phyloP scores from a whole-genome alignment of 2,888 invertebrate genomes.

The Rhogogaster chlorosoma region DNA sequence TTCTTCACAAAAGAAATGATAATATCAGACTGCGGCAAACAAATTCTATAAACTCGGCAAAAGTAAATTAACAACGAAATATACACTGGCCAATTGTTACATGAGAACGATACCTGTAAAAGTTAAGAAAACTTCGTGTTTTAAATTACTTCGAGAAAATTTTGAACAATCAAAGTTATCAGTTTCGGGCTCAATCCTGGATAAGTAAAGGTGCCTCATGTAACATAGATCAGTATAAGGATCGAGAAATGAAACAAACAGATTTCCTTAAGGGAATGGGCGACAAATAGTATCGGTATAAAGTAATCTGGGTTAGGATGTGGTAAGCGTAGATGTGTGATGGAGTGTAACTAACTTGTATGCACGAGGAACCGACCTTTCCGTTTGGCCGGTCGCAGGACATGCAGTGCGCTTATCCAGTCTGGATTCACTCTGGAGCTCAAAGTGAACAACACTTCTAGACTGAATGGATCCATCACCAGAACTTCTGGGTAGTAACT shows the following conservation, averaged over 20 bases:
- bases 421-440: conserved; percentile 98
- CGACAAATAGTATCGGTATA: background rate
- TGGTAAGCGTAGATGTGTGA: conserved; percentile 70
- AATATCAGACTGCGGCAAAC: background rate
- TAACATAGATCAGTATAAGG: conserved; percentile 22
- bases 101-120: background rate
- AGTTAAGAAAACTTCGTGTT: background rate
- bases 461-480: conserved; percentile 97
- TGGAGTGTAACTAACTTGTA: conserved; percentile 78
- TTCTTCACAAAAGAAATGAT: background rate
- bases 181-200: background rate
- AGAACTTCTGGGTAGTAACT: conserved; percentile 98
- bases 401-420: conserved; percentile 98
- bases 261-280: conserved; percentile 17
- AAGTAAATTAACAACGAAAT: background rate
- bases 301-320: conserved; percentile 35
- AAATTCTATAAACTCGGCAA: conserved; percentile 2
- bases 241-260: background rate
- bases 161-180: background rate
- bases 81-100: background rate
- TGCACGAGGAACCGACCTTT: conserved; percentile 81
- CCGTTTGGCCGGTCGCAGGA: conserved; percentile 84
- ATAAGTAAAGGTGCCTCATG: background rate
- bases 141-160: background rate
- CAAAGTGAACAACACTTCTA: conserved; percentile 94